Percentiles rank a stretch among this genome's conserved stretches.
phyloP scores from a whole-genome alignment of 1,140 invertebrate species.

The Procambarus virginalis region DNA sequence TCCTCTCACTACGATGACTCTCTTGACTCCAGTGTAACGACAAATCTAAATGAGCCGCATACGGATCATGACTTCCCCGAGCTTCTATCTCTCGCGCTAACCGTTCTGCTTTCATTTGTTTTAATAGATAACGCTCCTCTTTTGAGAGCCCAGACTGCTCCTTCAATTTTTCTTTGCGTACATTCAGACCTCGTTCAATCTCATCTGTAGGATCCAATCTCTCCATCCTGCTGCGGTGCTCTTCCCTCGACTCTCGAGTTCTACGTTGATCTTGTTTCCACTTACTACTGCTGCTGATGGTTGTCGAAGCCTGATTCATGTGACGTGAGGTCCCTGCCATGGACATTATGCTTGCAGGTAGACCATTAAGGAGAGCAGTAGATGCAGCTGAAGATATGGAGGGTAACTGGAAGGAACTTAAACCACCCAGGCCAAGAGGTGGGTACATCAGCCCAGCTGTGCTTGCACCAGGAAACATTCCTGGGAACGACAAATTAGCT shows the following conservation, averaged over 20 bases:
- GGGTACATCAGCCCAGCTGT: constrained; percentile 70
- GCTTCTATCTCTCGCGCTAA: constrained; percentile 61
- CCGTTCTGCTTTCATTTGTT: constrained; percentile 69
- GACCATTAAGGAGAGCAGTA: constrained; percentile 61
- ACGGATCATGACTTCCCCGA: constrained; percentile 26
- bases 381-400: constrained; percentile 58
- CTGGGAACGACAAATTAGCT: constrained; percentile 47
- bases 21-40: constrained; percentile 1
- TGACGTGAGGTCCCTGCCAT: constrained; percentile 55
- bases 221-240: constrained; percentile 18
- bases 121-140: constrained; percentile 69
- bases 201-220: constrained; percentile 17
- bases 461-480: constrained; percentile 65
- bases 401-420: constrained; percentile 65
- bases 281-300: constrained; percentile 34
- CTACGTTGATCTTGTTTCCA: constrained; percentile 44
- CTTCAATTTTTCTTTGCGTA: constrained; percentile 60
- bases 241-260: background rate
- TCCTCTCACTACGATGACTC: background rate
- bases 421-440: constrained; percentile 63
- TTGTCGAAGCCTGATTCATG: constrained; percentile 22
- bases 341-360: constrained; percentile 58
- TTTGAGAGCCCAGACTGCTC: constrained; percentile 68
- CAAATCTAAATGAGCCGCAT: constrained; percentile 22
- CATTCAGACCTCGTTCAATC: constrained; percentile 25